Percentiles rank a stretch among this genome's conserved stretches.
Evolutionary conservation across 2,113 vertebrate genomes (phyloP).

Genomic region (Hyaena hyaena): DNA sequence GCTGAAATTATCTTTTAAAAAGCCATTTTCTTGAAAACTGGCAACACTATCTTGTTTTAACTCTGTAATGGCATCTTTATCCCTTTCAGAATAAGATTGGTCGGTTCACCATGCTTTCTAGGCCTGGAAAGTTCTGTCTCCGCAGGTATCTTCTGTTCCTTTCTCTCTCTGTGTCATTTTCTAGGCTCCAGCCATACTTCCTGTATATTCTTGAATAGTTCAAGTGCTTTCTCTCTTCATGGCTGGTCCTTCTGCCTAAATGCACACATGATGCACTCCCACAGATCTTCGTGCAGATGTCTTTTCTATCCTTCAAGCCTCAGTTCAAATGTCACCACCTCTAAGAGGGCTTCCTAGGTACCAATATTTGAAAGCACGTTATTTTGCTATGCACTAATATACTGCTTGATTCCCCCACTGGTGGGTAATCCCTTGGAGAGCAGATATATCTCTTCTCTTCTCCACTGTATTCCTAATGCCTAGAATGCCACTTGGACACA

Average conservation of each 20-base stretch:
- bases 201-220: neutral
- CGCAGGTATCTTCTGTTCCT: neutral
- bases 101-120: neutral
- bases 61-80: neutral
- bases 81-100: neutral
- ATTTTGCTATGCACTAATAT: neutral
- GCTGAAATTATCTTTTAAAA: neutral
- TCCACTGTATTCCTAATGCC: neutral
- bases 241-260: neutral
- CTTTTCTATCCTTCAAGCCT: neutral
- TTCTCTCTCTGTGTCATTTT: neutral
- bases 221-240: neutral
- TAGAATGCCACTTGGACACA: neutral
- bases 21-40: neutral
- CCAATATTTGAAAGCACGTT: neutral
- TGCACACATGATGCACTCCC: too few relatives aligned
- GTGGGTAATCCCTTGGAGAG: neutral
- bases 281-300: neutral
- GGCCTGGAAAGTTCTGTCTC: neutral
- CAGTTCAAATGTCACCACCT: neutral
- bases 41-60: fast-evolving
- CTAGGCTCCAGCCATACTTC: neutral
- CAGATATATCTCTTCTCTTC: neutral
- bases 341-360: neutral
- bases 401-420: neutral